Base-by-base conservation (phyloP, 2,797 vertebrate genomes). In the Sarcoramphus papa region DNA sequence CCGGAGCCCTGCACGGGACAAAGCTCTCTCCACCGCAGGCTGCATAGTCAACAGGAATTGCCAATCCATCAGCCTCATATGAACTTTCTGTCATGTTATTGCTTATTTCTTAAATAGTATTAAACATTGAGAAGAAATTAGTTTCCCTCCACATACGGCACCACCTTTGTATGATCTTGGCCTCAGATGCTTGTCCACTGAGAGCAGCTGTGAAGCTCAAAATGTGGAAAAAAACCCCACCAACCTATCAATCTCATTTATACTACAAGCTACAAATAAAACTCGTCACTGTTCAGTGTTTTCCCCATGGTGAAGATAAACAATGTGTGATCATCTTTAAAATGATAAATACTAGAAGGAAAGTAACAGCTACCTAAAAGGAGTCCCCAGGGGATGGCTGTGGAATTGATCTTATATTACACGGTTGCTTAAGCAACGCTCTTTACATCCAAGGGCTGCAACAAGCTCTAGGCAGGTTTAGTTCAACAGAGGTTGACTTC, bases 381-480 rank as follows among this genome's bases (percentile, higher is more conserved):
- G 73, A 92, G 82, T 31, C 74, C 65, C 78, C 2, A 1, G 79
- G 78, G 86, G 33, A 30, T 4, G 76, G 89, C 68, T 72, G 73
- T 5, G 56, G 69, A 92, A 80, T 90, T 65, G 90, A 95, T 90
- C 79, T 48, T 14, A 1, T 23, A 77, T 94, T 88, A 92, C 78
- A 90, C 13, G 69, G 94, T 73, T 77, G 86, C 92, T 94, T 95
- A 87, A 94, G 92, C 86, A 93, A 72, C 14, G 7, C 64, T 87
- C 60, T 45, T 70, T 47, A 31, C 78, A 80, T 73, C 78, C 64
- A 33, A 25, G 64, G 83, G 82, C 59, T 77, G 90, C 60, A 56
- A 19, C 7, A 19, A 73, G 92, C 78, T 95, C 45, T 12, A 33
- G 90, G 74, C 74, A 60, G 90, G 74, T 81, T 84, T 14, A 50